These are phyloP conservation scores for Amazona vittata DNA, from an alignment of 2,113 vertebrate species.

Conservation along the genomic window DNA sequence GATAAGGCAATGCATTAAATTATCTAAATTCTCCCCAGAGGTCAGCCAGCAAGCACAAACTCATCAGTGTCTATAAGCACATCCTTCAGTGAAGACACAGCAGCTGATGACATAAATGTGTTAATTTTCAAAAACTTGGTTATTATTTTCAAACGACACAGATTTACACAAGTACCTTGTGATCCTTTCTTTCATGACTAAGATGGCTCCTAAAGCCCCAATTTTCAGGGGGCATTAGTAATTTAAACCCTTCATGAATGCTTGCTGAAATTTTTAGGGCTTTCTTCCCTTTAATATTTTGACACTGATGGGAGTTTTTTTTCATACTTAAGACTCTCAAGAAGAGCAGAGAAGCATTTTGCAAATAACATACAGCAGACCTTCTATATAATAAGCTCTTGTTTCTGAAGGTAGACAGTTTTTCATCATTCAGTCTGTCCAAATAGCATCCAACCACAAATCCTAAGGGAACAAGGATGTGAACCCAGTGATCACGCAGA, in stretches of 20 bases:
- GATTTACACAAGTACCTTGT: not conserved
- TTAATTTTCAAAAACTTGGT: not conserved
- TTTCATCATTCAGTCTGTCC: constrained; percentile 84
- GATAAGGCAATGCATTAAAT: not conserved
- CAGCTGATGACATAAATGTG: not conserved
- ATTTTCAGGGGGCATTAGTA: not conserved
- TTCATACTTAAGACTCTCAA: not conserved
- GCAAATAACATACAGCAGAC: constrained; percentile 67
- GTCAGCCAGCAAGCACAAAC: not conserved
- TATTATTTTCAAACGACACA: not conserved
- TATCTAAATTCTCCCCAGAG: not conserved
- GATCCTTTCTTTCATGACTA: not conserved
- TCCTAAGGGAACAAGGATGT: constrained; percentile 86
- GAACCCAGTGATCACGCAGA: constrained; percentile 82
- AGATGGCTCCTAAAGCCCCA: not conserved
- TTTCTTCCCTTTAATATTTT: not conserved
- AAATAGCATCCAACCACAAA: constrained; percentile 87
- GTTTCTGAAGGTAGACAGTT: constrained; percentile 87
- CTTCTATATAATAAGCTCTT: constrained; percentile 88
- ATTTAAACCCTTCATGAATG: not conserved
- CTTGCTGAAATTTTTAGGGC: not conserved
- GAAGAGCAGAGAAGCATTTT: not conserved
- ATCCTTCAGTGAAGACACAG: not conserved
- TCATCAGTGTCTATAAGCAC: not conserved
- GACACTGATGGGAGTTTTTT: not conserved